These are phyloP conservation scores for Labia minor DNA, from an alignment of 2,888 invertebrate species.

Conservation along the genomic window DNA sequence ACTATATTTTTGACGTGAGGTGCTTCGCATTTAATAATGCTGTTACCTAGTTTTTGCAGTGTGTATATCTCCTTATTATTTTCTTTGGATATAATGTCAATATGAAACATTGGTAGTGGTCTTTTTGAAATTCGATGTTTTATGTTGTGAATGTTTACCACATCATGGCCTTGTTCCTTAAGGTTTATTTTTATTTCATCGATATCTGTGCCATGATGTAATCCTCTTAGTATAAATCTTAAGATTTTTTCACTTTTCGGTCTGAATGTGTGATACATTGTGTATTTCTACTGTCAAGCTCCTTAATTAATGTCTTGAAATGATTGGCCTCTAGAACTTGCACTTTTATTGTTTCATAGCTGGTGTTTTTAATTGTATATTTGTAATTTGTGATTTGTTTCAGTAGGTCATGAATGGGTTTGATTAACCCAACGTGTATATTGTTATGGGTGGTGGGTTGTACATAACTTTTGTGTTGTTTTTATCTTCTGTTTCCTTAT, in stretches of 20 bases:
- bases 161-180: not conserved
- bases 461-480: not conserved
- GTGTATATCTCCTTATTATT: slow-evolving; percentile 7
- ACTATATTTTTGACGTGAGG: not conserved
- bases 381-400: not conserved
- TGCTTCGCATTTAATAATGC: not conserved
- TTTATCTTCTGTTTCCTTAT: not conserved
- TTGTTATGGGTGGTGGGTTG: not conserved
- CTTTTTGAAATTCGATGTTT: not conserved
- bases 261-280: slow-evolving; percentile 1
- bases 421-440: not conserved
- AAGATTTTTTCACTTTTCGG: slow-evolving; percentile 1
- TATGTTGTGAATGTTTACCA: not conserved
- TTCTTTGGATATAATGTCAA: not conserved
- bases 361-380: slow-evolving; percentile 1
- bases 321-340: not conserved
- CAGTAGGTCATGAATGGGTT: not conserved
- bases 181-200: not conserved
- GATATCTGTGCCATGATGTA: not conserved
- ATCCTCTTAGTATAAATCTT: not conserved
- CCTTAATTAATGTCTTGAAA: not conserved
- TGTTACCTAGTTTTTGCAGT: not conserved
- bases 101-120: slow-evolving; percentile 1
- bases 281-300: slow-evolving; percentile 7
- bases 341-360: not conserved